Evolutionary conservation across 2,113 vertebrate species (phyloP), one percentile per base, ranked within the genome.

Genomic region (Caretta caretta): DNA sequence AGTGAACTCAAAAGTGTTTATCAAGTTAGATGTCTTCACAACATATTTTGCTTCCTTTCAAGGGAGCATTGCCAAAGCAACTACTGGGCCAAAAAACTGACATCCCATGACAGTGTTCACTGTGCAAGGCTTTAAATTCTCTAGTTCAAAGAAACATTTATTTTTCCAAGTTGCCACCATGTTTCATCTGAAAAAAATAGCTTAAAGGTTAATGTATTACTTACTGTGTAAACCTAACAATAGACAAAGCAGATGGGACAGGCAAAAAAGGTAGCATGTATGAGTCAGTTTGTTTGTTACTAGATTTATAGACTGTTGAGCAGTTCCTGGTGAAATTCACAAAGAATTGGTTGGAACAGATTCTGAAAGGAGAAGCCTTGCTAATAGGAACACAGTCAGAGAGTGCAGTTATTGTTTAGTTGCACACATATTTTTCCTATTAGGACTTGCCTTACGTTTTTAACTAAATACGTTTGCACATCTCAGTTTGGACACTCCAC

Each of bases 221-320:
- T 25, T 69, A 38, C 65, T 72, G 8, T 72, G 3, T 4, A 4
- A 51, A 7, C 1, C 1, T 8, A 86, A 27, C 42, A 48, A 14
- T 46, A 27, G 42, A 78, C 24, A 78, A 78, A 48, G 46, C 25
- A 78, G 35, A 72, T 5, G 1, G 0, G 17, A 14, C 50, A 53
- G 35, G 12, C 48, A 7, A 62, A 89, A 6, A 13, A 4, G 22
- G 72, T 79, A 25, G 6, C 79, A 5, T 5, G 8, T 0, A 1
- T 48, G 14, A 13, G 7, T 0, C 1, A 5, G 51, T 76, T 24
- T 25, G 3, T 35, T 84, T 0, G 59, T 27, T 62, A 9, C 16
- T 53, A 49, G 65, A 89, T 31, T 7, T 48, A 48, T 27, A 80
- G 79, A 25, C 19, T 4, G 3, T 19, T 54, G 46, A 92, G 17